phyloP scores from a whole-genome alignment of 1,140 invertebrate species.

The Charaxes varanes region DNA sequence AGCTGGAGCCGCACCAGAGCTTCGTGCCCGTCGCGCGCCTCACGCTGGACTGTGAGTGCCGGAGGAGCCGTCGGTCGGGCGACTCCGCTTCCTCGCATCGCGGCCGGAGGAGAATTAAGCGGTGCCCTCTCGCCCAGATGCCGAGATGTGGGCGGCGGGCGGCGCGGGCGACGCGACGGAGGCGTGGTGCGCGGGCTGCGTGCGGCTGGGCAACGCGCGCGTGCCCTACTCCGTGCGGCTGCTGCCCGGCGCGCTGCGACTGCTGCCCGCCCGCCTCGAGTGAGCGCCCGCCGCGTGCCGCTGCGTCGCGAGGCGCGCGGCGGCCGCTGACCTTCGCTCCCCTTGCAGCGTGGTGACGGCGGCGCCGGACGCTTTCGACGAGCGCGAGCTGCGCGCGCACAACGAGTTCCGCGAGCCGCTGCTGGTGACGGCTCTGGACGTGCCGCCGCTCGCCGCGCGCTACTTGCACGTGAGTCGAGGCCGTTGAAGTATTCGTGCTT shows the following conservation, averaged over 20 bases:
- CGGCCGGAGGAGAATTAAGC: background rate
- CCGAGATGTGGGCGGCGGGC: constrained; percentile 32
- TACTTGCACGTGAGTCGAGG: constrained; percentile 30
- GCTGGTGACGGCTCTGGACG: constrained; percentile 16
- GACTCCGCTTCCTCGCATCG: background rate
- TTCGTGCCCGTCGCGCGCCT: constrained; percentile 78
- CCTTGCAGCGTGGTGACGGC: constrained; percentile 11
- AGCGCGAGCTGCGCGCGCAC: constrained; percentile 35
- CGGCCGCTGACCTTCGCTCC: background rate
- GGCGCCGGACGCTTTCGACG: constrained; percentile 11
- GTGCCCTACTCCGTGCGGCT: constrained; percentile 45
- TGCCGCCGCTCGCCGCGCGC: constrained; percentile 22
- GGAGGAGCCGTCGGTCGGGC: background rate
- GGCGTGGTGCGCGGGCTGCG: constrained; percentile 41
- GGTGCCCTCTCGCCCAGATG: constrained; percentile 25
- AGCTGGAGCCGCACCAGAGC: constrained; percentile 38
- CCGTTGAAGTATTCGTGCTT: background rate
- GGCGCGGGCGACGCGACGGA: constrained; percentile 15
- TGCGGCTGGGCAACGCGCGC: constrained; percentile 33
- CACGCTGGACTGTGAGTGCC: constrained; percentile 84
- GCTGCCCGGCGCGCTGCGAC: constrained; percentile 39
- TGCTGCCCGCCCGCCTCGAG: constrained; percentile 27
- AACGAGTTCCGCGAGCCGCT: constrained; percentile 37
- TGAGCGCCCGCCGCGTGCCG: constrained; percentile 17
- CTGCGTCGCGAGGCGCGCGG: background rate